Evolutionary conservation across 2,113 vertebrate species (phyloP).

Genomic region (Dinomys branickii): DNA sequence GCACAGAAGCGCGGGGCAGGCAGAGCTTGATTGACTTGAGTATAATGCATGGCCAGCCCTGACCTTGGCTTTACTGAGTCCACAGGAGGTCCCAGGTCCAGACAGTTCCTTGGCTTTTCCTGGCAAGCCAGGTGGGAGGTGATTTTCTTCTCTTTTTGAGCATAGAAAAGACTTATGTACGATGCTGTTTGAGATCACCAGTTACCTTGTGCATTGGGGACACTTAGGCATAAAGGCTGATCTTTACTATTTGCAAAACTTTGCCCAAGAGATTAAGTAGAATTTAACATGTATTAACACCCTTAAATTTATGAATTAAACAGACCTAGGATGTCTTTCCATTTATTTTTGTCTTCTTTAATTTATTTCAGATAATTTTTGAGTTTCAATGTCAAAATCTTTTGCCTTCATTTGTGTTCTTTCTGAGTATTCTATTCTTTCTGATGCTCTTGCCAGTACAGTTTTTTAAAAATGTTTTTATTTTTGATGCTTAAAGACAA

Average conservation of each 20-base stretch:
- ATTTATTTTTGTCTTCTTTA: not conserved
- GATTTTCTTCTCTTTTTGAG: not conserved
- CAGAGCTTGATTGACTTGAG: not conserved
- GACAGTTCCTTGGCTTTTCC: not conserved
- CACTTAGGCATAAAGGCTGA: not conserved
- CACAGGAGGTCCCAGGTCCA: not conserved
- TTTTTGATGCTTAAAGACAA: not conserved
- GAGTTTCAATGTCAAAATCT: not conserved
- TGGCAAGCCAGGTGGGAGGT: not conserved
- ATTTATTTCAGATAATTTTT: not conserved
- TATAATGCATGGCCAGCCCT: not conserved
- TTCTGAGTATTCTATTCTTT: not conserved
- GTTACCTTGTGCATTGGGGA: not conserved
- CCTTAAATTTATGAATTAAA: not conserved
- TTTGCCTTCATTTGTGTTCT: not conserved
- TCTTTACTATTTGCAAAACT: not conserved
- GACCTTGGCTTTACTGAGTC: not conserved
- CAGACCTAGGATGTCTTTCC: not conserved
- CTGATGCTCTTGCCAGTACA: not conserved
- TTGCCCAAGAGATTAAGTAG: not conserved
- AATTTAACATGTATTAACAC: not conserved
- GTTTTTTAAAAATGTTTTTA: not conserved
- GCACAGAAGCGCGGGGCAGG: not conserved
- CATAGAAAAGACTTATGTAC: not conserved
- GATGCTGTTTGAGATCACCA: not conserved